A percentile compares a stretch with the other conserved stretches of the same genome.
Conservation (phyloP, 2,888 invertebrate species). For the Mactromeris polynyma region DNA sequence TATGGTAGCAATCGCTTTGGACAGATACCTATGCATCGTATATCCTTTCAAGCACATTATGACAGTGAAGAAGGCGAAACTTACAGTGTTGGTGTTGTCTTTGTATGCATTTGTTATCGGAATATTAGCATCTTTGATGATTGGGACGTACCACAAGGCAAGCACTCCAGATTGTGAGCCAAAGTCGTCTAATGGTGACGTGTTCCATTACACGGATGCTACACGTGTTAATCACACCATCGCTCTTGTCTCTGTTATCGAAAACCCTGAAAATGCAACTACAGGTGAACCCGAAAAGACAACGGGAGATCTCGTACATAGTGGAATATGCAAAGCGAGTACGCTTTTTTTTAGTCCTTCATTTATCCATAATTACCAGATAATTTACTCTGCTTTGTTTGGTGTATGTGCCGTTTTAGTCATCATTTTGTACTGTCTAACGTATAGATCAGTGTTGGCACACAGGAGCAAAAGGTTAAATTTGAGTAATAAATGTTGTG, state of each 20-base stretch:
- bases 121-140: slow-evolving; percentile 68
- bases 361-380: slow-evolving; percentile 77
- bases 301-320: slow-evolving; percentile 36
- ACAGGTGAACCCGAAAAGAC: slow-evolving; percentile 14
- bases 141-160: slow-evolving; percentile 55
- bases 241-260: background rate
- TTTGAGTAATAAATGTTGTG: slow-evolving; percentile 63
- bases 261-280: background rate
- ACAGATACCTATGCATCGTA: slow-evolving; percentile 84
- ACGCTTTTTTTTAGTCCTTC: slow-evolving; percentile 62
- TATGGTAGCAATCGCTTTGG: slow-evolving; percentile 82
- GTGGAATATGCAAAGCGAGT: slow-evolving; percentile 72
- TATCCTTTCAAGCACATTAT: slow-evolving; percentile 84
- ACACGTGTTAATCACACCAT: background rate
- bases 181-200: background rate
- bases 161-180: slow-evolving; percentile 11
- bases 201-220: slow-evolving; percentile 2
- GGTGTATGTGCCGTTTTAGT: slow-evolving; percentile 84
- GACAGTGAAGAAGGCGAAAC: slow-evolving; percentile 79
- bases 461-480: slow-evolving; percentile 61
- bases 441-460: slow-evolving; percentile 70
- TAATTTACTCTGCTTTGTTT: slow-evolving; percentile 81
- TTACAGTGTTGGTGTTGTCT: slow-evolving; percentile 65
- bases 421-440: slow-evolving; percentile 83
- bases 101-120: slow-evolving; percentile 69